Conservation (phyloP, 2,113 vertebrate genomes). For the Dicentrarchus labrax region DNA sequence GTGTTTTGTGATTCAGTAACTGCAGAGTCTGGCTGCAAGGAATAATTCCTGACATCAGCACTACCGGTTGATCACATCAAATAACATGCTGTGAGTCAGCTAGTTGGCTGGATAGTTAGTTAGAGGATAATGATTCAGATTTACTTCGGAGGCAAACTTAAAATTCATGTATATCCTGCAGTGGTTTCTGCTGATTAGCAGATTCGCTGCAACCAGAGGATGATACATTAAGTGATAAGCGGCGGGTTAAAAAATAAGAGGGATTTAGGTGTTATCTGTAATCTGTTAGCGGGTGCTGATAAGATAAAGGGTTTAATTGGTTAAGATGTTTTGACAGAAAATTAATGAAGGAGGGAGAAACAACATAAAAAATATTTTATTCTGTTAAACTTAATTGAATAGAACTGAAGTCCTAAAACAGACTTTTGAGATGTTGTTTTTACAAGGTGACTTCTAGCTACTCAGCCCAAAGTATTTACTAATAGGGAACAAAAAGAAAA, state of each 20-base stretch:
- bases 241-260: constrained; percentile 25
- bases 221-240: constrained; percentile 53
- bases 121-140: constrained; percentile 48
- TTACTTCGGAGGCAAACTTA: constrained; percentile 37
- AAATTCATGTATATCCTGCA: constrained; percentile 40
- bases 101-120: constrained; percentile 38
- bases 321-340: constrained; percentile 36
- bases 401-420: not conserved
- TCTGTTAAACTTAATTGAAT: not conserved
- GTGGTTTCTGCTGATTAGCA: constrained; percentile 51
- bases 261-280: constrained; percentile 34
- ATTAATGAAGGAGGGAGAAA: constrained; percentile 5
- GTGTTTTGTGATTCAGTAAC: constrained; percentile 25
- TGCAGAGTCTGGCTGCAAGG: constrained; percentile 18
- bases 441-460: constrained; percentile 32
- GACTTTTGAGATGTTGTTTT: constrained; percentile 12
- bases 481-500: not conserved
- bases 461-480: constrained; percentile 5
- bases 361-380: constrained; percentile 12
- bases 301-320: constrained; percentile 23
- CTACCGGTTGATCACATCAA: constrained; percentile 38
- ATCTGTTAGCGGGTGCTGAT: constrained; percentile 29
- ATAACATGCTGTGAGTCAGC: constrained; percentile 53
- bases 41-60: constrained; percentile 53
- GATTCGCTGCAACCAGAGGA: constrained; percentile 37